phyloP scores from a whole-genome alignment of 23 tunicate genomes.

The Pegea sp. region DNA sequence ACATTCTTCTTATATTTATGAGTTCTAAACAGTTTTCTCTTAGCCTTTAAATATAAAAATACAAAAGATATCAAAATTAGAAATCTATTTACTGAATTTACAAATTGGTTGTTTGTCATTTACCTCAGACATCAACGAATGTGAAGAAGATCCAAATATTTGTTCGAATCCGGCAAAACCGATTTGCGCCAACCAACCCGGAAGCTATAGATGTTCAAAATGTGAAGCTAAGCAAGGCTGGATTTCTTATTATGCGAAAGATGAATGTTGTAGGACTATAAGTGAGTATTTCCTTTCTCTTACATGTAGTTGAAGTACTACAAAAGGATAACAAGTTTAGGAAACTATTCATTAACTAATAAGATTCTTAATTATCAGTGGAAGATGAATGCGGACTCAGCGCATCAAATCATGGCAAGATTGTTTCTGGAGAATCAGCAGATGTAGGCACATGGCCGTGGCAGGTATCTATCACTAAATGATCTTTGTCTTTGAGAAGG shows the following conservation, averaged over 20 bases:
- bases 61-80: no score
- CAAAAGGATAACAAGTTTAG: not conserved
- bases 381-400: constrained; percentile 13
- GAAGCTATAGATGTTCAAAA: constrained; percentile 1
- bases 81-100: no score
- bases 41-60: no score
- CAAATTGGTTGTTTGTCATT: no score
- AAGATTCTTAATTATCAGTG: no score
- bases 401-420: constrained; percentile 10
- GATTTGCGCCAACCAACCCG: constrained; percentile 3
- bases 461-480: constrained; percentile 7
- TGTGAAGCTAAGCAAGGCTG: no score
- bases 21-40: no score
- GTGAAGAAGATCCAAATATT: constrained; percentile 1
- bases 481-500: not conserved
- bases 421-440: constrained; percentile 6
- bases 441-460: constrained; percentile 27
- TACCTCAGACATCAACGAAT: constrained; percentile 9
- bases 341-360: not conserved
- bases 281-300: not conserved
- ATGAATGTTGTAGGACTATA: constrained; percentile 3
- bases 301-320: not conserved
- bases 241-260: constrained; percentile 2
- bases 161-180: not conserved
- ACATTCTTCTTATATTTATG: no score